Evolutionary conservation across 1,140 invertebrate species (phyloP).

Genomic region (Cherax quadricarinatus): DNA sequence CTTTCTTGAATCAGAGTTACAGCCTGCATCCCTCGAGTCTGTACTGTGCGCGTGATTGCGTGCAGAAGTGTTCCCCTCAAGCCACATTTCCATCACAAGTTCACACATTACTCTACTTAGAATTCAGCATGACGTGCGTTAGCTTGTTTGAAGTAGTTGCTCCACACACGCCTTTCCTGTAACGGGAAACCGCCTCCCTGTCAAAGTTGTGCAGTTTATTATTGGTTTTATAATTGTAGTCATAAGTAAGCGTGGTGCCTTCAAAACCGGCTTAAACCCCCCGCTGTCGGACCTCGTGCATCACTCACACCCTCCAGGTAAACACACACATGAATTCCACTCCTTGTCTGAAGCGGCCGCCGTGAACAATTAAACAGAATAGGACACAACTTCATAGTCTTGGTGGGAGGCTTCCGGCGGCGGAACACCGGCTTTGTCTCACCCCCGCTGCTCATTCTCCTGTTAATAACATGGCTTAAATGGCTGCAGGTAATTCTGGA

Average conservation of each 20-base stretch:
- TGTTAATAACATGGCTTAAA: constrained; percentile 16
- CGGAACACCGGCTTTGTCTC: neutral
- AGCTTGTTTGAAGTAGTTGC: neutral
- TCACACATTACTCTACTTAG: neutral
- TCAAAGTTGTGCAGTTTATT: neutral
- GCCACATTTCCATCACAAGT: neutral
- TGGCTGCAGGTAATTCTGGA: neutral
- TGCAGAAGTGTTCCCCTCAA: too few relatives aligned
- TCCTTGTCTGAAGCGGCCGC: neutral
- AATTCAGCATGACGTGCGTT: neutral
- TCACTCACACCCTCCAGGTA: neutral
- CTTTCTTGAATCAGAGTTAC: too few relatives aligned
- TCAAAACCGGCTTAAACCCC: neutral
- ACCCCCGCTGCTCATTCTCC: neutral
- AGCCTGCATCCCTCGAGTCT: too few relatives aligned
- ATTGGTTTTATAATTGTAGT: constrained; percentile 5
- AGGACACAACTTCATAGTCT: neutral
- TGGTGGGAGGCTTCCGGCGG: neutral
- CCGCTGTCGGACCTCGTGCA: neutral
- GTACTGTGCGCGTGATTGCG: too few relatives aligned
- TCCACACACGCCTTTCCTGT: neutral
- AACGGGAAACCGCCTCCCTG: neutral
- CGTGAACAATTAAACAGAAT: neutral
- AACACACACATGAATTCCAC: neutral
- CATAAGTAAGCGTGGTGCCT: neutral